Conservation (phyloP, 2,113 vertebrate species). For the Tachysurus fulvidraco region DNA sequence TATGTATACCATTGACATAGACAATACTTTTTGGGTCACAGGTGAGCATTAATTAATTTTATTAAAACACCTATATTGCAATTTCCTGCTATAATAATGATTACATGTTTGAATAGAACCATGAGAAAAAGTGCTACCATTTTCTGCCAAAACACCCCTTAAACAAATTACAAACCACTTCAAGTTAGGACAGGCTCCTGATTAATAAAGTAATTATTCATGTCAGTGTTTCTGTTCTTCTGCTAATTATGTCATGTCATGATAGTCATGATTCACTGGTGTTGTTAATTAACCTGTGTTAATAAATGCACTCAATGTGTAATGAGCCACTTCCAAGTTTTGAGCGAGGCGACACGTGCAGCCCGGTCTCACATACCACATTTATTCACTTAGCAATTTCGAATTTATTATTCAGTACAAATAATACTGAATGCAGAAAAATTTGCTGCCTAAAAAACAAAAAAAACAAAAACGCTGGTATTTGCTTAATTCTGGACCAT, state of each 20-base stretch:
- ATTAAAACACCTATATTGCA: background rate
- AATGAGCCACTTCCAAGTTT: background rate
- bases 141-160: background rate
- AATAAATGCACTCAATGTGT: background rate
- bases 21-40: background rate
- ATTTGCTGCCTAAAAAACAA: background rate
- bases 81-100: background rate
- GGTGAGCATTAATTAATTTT: background rate
- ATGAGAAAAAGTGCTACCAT: background rate
- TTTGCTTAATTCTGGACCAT: background rate
- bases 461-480: background rate
- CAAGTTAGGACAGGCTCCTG: constrained; percentile 31
- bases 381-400: background rate
- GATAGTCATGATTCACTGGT: background rate
- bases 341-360: background rate
- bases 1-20: background rate
- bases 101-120: background rate
- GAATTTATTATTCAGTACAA: background rate
- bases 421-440: background rate
- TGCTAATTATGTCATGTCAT: background rate
- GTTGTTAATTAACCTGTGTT: too few relatives aligned
- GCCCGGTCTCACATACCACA: background rate
- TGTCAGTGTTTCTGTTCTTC: background rate
- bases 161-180: constrained; percentile 32
- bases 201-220: background rate